Evolutionary conservation across 2,888 invertebrate species (phyloP), one percentile per base, ranked within the genome.

Genomic region (Sthenelais limicola): DNA sequence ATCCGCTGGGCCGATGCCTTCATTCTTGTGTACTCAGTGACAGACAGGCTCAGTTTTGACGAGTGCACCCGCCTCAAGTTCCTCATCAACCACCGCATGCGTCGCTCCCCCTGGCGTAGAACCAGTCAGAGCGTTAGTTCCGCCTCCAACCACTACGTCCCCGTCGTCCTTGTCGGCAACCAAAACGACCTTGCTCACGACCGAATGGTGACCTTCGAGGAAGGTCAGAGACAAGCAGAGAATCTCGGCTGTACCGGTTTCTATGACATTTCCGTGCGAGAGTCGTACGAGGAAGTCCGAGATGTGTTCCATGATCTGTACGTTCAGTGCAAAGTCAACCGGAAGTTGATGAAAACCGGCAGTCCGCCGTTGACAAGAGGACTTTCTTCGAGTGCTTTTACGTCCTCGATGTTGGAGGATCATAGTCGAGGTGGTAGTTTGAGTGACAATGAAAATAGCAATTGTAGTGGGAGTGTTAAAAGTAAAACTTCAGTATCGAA

Each of bases 1-100:
- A 94, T 95, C 73, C 91, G 93, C 73, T 95, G 94, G 94, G 95
- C 95, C 0, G 95, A 95, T 85, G 94, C 94, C 24, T 94, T 94
- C 84, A 91, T 95, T 70, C 90, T 95, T 68, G 92, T 95, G 90
- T 95, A 95, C 86, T 94, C 94, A 0, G 93, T 95, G 43, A 94
- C 94, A 0, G 95, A 95, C 88, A 93, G 94, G 87, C 94, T 94
- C 84, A 94, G 94, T 72, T 95, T 95, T 73, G 82, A 83, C 58
- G 84, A 85, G 68, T 83, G 82, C 51, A 80, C 80, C 33, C 74
- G 84, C 56, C 80, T 84, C 0, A 81, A 80, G 74, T 83, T 84
- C 68, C 81, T 85, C 15, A 82, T 84, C 54, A 84, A 82, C 76
- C 80, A 83, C n/a, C 83, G 81, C 69, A 73, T 79, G 12, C 68